phyloP scores from a whole-genome alignment of 2,797 vertebrate species.

The Numenius phaeopus region DNA sequence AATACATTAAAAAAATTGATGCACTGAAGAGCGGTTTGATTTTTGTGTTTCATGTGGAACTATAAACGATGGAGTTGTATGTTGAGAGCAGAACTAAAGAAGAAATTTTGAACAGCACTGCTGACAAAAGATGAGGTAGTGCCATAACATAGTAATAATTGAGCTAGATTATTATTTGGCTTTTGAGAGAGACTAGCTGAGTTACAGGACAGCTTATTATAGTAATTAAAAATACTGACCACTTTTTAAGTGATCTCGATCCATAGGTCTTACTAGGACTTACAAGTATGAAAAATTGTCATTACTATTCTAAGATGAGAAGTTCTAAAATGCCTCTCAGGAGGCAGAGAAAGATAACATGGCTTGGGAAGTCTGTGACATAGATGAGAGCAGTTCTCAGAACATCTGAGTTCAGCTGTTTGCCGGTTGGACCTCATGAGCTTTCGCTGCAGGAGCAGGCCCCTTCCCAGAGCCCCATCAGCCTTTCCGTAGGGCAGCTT shows the following conservation, averaged over 20 bases:
- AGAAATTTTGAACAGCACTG: background rate
- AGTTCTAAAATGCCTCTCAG: background rate
- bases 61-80: background rate
- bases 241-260: background rate
- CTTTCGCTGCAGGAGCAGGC: background rate
- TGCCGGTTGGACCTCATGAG: background rate
- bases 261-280: background rate
- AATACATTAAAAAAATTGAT: background rate
- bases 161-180: background rate
- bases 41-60: background rate
- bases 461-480: background rate
- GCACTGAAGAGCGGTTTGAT: background rate
- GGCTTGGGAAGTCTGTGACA: background rate
- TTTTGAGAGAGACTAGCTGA: background rate
- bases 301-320: background rate
- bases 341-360: background rate
- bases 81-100: background rate
- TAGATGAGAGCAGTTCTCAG: background rate
- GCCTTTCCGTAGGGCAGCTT: background rate
- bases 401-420: background rate
- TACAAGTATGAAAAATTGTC: background rate
- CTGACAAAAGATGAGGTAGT: background rate
- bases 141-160: background rate
- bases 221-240: background rate
- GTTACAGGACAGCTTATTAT: background rate